Evolutionary conservation across 2,888 invertebrate genomes (phyloP), one percentile per base, ranked within the genome.

Genomic region (Mesorhabditis spiculigera): DNA sequence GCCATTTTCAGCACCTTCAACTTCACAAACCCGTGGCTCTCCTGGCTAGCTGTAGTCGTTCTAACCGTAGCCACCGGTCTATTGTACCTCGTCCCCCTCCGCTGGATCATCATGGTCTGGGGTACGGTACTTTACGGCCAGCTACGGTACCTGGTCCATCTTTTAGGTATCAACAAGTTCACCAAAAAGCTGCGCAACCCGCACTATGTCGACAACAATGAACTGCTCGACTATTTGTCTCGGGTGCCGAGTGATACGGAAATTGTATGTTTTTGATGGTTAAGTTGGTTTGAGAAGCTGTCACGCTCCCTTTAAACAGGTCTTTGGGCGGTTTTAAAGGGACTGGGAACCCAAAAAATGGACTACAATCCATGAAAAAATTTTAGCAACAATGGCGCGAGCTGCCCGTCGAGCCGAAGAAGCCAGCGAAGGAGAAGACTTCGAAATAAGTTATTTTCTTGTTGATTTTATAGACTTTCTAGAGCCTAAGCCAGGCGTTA

Each of bases 121-220:
- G 97, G 96, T 87, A 81, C 84, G 86, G 79, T 71, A 5, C 43
- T 45, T 44, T 66, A 41, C 5, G 62, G 44, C 4, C 67, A 43
- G 3, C 28, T 63, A 62, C 5, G 16, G 63, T 71, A 44, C 4
- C 6, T 45, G 28, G 6, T 10, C 5, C 50, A 13, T n/a, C 16
- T 81, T 84, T 65, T 78, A 88, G 88, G 88, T 86, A 84, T 94
- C 71, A 94, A 95, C 88, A 98, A 97, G 88, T 98, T 97, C 87
- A 92, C 94, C 43, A 91, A 95, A 82, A 92, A 95, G 87, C 90
- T 97, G 72, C 88, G 96, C 69, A 90, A 94, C 78, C 96, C 97
- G 5, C 93, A 96, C 87, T 92, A 93, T 58, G 93, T 97, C 88
- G 93, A 94, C 8, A 98, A 97, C 88, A 98, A 97, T 88, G 97